These are phyloP conservation scores for Serranus cabrilla DNA, from an alignment of 2,797 vertebrate genomes.

Conservation along the genomic window DNA sequence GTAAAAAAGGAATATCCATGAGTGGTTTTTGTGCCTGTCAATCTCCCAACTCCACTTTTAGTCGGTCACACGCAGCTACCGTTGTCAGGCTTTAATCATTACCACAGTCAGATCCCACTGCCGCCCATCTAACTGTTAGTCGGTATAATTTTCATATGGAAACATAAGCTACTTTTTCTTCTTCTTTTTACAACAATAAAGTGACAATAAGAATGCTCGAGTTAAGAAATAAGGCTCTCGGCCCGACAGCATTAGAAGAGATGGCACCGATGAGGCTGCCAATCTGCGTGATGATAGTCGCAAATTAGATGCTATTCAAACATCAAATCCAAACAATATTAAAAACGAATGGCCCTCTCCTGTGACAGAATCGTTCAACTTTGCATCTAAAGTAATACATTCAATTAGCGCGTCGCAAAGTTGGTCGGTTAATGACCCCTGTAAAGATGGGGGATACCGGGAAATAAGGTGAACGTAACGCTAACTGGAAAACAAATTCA, in stretches of 20 bases:
- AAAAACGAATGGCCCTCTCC: constrained; percentile 16
- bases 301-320: constrained; percentile 28
- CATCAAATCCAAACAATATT: constrained; percentile 20
- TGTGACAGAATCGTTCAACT: constrained; percentile 2
- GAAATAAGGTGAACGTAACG: constrained; percentile 34
- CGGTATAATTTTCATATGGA: constrained; percentile 27
- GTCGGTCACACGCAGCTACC: constrained; percentile 72
- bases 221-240: constrained; percentile 4
- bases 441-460: neutral
- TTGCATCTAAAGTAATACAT: neutral
- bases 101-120: constrained; percentile 62
- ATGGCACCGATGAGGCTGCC: constrained; percentile 2
- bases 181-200: constrained; percentile 2
- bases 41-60: constrained; percentile 71
- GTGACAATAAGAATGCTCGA: neutral
- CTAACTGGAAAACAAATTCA: constrained; percentile 27
- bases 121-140: constrained; percentile 49
- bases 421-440: constrained; percentile 12
- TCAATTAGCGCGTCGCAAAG: constrained; percentile 17
- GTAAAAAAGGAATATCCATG: constrained; percentile 69
- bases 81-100: constrained; percentile 73
- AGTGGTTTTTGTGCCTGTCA: constrained; percentile 76
- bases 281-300: constrained; percentile 17
- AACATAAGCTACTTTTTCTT: neutral
- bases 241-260: constrained; percentile 6